Conservation (phyloP, 1,140 invertebrate species). For the Saccostrea echinata region DNA sequence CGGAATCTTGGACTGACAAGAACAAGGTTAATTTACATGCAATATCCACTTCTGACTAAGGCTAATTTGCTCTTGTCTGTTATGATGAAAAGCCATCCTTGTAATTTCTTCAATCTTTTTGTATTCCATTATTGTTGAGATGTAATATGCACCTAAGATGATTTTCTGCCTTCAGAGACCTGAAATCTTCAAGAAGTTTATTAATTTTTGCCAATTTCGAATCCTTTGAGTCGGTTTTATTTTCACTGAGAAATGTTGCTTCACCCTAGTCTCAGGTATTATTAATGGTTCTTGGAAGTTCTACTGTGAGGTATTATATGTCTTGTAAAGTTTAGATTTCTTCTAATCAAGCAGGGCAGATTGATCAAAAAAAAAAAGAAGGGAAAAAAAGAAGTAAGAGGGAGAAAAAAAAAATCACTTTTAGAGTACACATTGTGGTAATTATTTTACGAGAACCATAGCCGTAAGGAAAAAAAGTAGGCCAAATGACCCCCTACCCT, state of each 20-base stretch:
- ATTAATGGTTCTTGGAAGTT: background rate
- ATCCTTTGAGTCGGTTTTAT: background rate
- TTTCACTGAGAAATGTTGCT: constrained; percentile 9
- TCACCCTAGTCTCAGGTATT: background rate
- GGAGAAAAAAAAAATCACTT: background rate
- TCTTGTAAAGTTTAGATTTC: background rate
- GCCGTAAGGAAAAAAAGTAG: too few relatives aligned
- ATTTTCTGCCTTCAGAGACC: background rate
- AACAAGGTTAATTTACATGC: background rate
- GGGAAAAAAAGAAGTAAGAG: background rate
- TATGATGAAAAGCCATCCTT: background rate
- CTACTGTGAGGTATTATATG: background rate
- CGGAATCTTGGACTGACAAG: background rate
- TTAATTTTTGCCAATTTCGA: constrained; percentile 37
- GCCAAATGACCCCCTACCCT: background rate
- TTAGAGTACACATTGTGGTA: too few relatives aligned
- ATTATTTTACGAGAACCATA: too few relatives aligned
- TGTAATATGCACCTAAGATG: background rate
- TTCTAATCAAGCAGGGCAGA: background rate
- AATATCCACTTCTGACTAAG: background rate
- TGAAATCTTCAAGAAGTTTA: background rate
- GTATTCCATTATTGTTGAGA: background rate
- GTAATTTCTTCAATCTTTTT: background rate
- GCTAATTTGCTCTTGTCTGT: constrained; percentile 20
- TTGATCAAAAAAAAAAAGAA: background rate